Conservation (phyloP, 2,797 vertebrate species). For the Petrocephalus sullivani region DNA sequence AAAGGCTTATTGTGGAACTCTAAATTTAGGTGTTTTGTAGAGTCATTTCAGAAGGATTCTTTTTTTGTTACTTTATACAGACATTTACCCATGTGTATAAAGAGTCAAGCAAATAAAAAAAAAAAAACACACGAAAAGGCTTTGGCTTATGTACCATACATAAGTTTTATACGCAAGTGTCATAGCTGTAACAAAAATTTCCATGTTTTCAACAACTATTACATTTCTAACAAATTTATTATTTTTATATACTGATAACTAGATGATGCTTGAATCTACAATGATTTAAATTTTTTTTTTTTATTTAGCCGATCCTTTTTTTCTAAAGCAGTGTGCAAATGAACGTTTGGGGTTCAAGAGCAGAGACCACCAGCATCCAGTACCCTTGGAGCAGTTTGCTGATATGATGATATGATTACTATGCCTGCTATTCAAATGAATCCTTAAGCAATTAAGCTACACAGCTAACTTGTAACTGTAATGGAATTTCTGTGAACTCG, state of each 20-base stretch:
- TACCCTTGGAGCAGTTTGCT: not conserved
- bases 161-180: not conserved
- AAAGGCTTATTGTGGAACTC: conserved; percentile 28
- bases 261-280: not conserved
- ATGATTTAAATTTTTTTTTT: not conserved
- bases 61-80: conserved; percentile 29
- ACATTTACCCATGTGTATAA: conserved; percentile 32
- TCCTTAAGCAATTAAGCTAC: not conserved
- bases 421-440: not conserved
- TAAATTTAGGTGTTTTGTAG: conserved; percentile 29
- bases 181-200: not conserved
- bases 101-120: conserved; percentile 17
- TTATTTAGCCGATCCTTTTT: not conserved
- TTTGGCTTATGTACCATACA: conserved; percentile 22
- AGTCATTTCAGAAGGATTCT: conserved; percentile 16
- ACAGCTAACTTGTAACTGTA: not conserved
- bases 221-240: not conserved
- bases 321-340: not conserved
- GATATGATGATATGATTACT: not conserved
- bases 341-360: not conserved
- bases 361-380: not conserved
- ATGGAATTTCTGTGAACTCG: not conserved
- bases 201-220: not conserved
- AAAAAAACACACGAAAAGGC: conserved; percentile 13
- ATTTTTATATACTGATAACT: not conserved